phyloP scores from a whole-genome alignment of 92 coral and sea anemone species.

The Palythoa caribaeorum region DNA sequence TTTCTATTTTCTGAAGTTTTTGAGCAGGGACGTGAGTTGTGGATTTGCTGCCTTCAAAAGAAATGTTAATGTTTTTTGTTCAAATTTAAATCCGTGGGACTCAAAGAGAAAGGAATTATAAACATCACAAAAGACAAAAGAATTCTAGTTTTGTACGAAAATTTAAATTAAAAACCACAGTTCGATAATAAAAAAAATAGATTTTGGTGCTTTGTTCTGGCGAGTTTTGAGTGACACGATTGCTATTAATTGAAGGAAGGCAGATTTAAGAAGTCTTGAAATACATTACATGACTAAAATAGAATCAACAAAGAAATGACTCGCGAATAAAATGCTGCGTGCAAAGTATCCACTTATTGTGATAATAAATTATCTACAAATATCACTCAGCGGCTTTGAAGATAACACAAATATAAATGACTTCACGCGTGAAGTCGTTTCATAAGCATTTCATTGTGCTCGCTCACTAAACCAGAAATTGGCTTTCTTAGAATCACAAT shows the following conservation, averaged over 20 bases:
- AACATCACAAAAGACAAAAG: background rate
- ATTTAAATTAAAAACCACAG: background rate
- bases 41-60: background rate
- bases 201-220: background rate
- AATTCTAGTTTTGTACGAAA: conserved; percentile 28
- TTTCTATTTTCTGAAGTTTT: background rate
- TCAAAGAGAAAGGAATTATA: background rate
- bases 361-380: background rate
- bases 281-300: too few species aligned
- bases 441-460: background rate
- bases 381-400: conserved; percentile 1
- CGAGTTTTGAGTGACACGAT: background rate
- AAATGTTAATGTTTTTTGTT: conserved; percentile 1
- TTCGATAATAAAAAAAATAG: background rate
- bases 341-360: background rate
- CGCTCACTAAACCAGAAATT: background rate
- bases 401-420: background rate
- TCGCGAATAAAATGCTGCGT: conserved; percentile 2
- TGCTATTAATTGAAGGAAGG: too few species aligned
- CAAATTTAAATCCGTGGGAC: conserved; percentile 3
- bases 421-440: background rate
- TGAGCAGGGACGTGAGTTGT: background rate
- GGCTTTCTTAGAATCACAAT: conserved; percentile 1
- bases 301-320: background rate
- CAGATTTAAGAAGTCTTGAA: too few species aligned